A percentile compares a stretch with the other conserved stretches of the same genome.
Evolutionary conservation across 1,140 invertebrate genomes (phyloP).

Genomic region (Heliconius himera): DNA sequence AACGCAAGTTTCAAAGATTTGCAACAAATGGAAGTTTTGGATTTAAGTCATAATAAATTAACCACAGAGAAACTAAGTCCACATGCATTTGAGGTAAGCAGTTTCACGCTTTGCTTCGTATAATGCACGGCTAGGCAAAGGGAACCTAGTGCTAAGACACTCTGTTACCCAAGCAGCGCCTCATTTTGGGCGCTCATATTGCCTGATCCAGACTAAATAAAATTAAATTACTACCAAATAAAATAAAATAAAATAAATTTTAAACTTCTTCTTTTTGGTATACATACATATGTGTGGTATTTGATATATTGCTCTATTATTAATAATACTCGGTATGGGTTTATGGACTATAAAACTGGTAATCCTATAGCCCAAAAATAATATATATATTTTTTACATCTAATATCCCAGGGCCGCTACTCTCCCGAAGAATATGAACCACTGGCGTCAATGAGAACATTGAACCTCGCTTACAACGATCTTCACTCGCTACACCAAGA

Average conservation of each 20-base stretch:
- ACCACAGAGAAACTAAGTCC: slow-evolving; percentile 82
- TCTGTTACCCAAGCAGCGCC: background rate
- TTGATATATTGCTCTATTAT: no score
- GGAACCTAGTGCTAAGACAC: background rate
- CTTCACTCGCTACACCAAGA: slow-evolving; percentile 86
- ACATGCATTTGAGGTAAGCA: slow-evolving; percentile 85
- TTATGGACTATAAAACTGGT: no score
- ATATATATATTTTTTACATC: background rate
- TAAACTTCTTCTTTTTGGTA: no score
- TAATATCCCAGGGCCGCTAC: slow-evolving; percentile 82
- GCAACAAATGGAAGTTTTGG: slow-evolving; percentile 83
- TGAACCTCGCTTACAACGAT: slow-evolving; percentile 86
- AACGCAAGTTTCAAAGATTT: slow-evolving; percentile 84
- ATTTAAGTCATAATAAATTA: slow-evolving; percentile 87
- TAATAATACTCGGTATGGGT: no score
- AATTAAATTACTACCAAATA: no score
- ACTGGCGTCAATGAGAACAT: slow-evolving; percentile 81
- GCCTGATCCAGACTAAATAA: no score
- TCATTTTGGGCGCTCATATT: no score
- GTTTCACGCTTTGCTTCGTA: background rate
- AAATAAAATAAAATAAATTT: no score
- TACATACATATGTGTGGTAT: no score
- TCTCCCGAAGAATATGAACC: slow-evolving; percentile 83
- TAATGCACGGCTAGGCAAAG: background rate
- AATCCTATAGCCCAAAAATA: background rate